Evolutionary conservation across 2,888 invertebrate genomes (phyloP).

Genomic region (Dendrolimus houi): DNA sequence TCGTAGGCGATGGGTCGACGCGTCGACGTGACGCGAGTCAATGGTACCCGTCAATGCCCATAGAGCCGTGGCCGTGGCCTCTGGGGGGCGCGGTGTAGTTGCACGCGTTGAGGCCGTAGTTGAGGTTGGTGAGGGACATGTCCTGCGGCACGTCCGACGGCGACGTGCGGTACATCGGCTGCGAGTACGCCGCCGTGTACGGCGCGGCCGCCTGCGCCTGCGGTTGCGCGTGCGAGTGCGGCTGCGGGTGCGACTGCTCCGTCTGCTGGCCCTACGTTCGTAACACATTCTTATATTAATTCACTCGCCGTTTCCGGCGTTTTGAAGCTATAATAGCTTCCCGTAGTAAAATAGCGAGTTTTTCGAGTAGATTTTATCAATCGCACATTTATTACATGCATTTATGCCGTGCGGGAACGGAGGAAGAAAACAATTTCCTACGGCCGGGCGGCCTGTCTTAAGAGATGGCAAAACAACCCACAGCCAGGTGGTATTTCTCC

Average conservation of each 20-base stretch:
- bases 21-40: conserved; percentile 18
- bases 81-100: conserved; percentile 42
- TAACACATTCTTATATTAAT: too few relatives aligned
- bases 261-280: neutral
- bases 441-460: too few relatives aligned
- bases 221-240: conserved; percentile 16
- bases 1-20: too few relatives aligned
- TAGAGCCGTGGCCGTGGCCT: conserved; percentile 33
- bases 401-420: too few relatives aligned
- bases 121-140: conserved; percentile 60
- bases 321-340: too few relatives aligned
- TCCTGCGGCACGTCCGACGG: conserved; percentile 60
- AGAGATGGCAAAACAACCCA: too few relatives aligned
- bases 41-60: conserved; percentile 54
- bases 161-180: conserved; percentile 36
- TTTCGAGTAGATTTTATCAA: too few relatives aligned
- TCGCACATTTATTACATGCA: too few relatives aligned
- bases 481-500: too few relatives aligned
- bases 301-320: too few relatives aligned
- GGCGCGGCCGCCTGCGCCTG: conserved; percentile 16
- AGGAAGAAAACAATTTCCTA: too few relatives aligned
- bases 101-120: conserved; percentile 37
- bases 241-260: neutral
- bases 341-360: too few relatives aligned
- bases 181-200: conserved; percentile 20